A percentile compares a stretch with the other conserved stretches of the same genome.
Evolutionary conservation across 2,797 vertebrate genomes (phyloP).

Genomic region (Acanthurus tractus): DNA sequence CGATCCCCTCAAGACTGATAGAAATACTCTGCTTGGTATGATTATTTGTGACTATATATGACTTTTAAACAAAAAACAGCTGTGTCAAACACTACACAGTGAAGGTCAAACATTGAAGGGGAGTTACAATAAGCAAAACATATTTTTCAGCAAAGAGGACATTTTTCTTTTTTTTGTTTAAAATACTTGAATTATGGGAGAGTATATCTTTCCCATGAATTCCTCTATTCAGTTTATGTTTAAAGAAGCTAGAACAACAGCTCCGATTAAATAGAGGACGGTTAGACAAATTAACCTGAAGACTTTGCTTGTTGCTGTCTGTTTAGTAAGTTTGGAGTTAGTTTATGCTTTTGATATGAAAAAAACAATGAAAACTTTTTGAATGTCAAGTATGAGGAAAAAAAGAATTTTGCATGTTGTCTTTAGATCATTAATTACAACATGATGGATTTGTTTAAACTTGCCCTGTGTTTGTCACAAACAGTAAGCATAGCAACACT

Average conservation of each 20-base stretch:
- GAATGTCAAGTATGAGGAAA: no score
- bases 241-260: not conserved
- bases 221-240: not conserved
- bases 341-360: not conserved
- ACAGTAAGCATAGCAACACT: not conserved
- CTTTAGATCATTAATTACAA: not conserved
- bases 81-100: not conserved
- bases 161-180: not conserved
- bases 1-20: not conserved
- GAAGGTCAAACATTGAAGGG: not conserved
- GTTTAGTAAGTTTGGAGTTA: not conserved
- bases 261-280: not conserved
- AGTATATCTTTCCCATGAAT: not conserved
- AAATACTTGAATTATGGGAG: not conserved
- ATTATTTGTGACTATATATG: not conserved
- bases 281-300: not conserved
- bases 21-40: not conserved
- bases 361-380: not conserved
- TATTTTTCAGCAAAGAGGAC: not conserved
- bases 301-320: not conserved
- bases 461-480: not conserved
- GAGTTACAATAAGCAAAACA: not conserved
- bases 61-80: not conserved
- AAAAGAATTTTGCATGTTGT: no score
- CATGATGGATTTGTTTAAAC: not conserved